Base-by-base conservation (phyloP, 2,888 invertebrate genomes). In the Euproctis similis region DNA sequence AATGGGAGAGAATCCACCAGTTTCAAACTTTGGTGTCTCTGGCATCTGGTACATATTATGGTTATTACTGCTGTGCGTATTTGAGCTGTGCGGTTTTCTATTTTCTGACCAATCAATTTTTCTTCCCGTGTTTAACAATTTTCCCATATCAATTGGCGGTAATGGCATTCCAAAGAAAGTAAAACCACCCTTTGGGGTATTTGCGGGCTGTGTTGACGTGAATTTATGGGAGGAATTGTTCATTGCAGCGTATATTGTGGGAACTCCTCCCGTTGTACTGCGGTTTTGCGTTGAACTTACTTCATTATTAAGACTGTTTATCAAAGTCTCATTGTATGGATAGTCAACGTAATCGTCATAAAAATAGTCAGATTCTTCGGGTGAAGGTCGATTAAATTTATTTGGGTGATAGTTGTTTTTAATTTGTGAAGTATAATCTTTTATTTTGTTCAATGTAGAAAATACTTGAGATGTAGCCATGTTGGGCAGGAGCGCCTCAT, bases 111-210 rank as follows among this genome's bases (percentile, higher is more conserved):
- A 80, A 43, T 84, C 84, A 28, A 81, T 61, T 59, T 82, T 84
- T 4, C 84, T 69, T 1, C 81, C 84, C 16, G 70, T 76, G 25
- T 70, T 81, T 14, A 91, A 86, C 21, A 93, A 71, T 50, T 89
- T 89, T 7, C 89, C 89, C 53, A 93, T 87, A 44, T 90, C 90
- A 24, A 94, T 65, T 19, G 88, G 86, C 1, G 94, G 92, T 34
- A 95, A 61, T 0, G 95, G 94, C 59, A 94, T 89, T 0, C 95
- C 95, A 54, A 95, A 95, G 59, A 95, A 93, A 8, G 94, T 93
- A 45, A 94, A 93, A 1, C 90, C 88, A 37, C 88, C 88, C 1
- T 51, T 62, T 0, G 89, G 87, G 0, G 87, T 82, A 16, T 80
- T 82, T 17, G 71, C 64, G 28, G 77, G 63, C 7, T 20, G 26